These are phyloP conservation scores for Murina feae DNA, from an alignment of 2,113 vertebrate genomes.

Conservation along the genomic window DNA sequence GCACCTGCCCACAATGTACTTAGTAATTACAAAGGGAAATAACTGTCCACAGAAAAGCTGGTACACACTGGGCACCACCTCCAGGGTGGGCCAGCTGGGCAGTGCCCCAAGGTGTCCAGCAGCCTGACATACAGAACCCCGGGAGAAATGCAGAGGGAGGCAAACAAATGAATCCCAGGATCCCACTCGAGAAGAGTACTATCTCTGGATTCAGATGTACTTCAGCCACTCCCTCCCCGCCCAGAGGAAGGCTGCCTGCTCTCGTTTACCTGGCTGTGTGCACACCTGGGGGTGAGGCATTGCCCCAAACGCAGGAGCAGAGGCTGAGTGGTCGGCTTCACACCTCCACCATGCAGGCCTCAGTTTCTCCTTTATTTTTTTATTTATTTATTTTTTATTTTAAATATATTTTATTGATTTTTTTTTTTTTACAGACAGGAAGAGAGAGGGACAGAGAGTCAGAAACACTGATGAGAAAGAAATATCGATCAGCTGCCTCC, in stretches of 20 bases:
- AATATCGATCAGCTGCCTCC: too few relatives aligned
- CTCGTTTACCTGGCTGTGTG: neutral
- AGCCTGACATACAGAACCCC: neutral
- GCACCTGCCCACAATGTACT: neutral
- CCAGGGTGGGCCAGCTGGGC: neutral
- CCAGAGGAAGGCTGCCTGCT: neutral
- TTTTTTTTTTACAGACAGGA: too few relatives aligned
- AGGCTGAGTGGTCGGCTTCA: neutral
- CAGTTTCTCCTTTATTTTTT: neutral
- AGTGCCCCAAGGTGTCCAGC: neutral
- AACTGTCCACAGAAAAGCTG: neutral
- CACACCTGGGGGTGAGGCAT: rapidly evolving
- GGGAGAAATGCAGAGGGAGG: neutral
- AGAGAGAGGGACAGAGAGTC: too few relatives aligned
- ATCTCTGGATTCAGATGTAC: neutral
- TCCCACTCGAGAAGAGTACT: neutral
- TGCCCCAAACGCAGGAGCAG: neutral
- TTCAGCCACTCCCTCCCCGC: neutral
- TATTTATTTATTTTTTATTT: too few relatives aligned
- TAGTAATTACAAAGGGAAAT: neutral
- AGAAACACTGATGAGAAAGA: too few relatives aligned
- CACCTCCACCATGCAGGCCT: neutral
- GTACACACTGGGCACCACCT: neutral
- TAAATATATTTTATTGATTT: too few relatives aligned
- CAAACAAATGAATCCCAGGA: neutral